Evolutionary conservation across 2,113 vertebrate genomes (phyloP), one percentile per base, ranked within the genome.

Genomic region (Trogon melanurus): DNA sequence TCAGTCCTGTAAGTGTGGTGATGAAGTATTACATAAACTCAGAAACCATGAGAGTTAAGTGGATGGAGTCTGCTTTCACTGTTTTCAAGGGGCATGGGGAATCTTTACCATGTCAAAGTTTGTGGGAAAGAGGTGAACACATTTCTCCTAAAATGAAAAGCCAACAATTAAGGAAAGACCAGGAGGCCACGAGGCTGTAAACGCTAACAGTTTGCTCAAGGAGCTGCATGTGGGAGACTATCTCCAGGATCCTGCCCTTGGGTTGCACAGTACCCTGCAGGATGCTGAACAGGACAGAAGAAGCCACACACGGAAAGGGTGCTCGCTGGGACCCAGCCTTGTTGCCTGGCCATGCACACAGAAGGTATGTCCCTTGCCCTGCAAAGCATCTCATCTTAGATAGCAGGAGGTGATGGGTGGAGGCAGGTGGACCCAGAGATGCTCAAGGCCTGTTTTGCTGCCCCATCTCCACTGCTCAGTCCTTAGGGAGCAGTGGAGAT

Each of bases 11-110:
- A 85, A 96, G 54, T 56, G 65, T 73, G 84, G 92, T 94, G 91
- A 94, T 93, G 94, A 96, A 94, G 87, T 88, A 86, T 80, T 86
- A 47, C 51, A 88, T 84, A 91, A 93, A 93, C 81, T 95, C 75
- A 92, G 92, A 96, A 94, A 73, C 69, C 44, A 38, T 93, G 80
- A 53, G 41, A 94, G 30, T 56, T 82, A 73, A 96, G 85, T 54
- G 86, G 57, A 65, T 65, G 72, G 74, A 11, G 6, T 66, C 21
- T 1, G 0, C 87, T 93, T 93, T 61, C 66, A 53, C 60, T 60
- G 32, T 65, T 93, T 75, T 48, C 69, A 79, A 79, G 80, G 50
- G 74, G 26, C 30, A 75, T 5, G 1, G 26, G 18, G 69, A 85
- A 81, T 51, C 64, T 74, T 93, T 58, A 16, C n/a, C 12, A 7